Percentiles rank a stretch among this genome's conserved stretches.
These are phyloP conservation scores for Suricata suricatta DNA, from an alignment of 2,113 vertebrate species.

Conservation along the genomic window DNA sequence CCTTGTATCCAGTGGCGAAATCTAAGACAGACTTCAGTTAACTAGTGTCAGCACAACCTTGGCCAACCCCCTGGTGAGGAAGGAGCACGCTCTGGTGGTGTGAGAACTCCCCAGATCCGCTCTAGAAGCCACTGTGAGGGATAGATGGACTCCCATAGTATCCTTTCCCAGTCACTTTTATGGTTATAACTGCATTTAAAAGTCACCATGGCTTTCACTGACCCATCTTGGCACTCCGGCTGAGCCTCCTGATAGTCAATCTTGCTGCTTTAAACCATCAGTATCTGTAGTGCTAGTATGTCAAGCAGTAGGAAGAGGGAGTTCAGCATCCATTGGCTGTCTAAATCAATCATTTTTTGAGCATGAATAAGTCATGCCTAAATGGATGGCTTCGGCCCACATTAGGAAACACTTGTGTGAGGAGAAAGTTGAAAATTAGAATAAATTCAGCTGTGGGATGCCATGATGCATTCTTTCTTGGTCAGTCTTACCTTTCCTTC, in stretches of 20 bases:
- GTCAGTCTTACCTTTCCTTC: slow-evolving; percentile 31
- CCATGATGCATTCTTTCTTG: slow-evolving; percentile 41
- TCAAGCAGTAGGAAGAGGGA: neutral
- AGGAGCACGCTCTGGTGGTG: neutral
- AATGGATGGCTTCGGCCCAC: slow-evolving; percentile 44
- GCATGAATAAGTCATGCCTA: slow-evolving; percentile 36
- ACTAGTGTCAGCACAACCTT: neutral
- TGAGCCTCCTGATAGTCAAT: neutral
- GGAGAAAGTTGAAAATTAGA: slow-evolving; percentile 44
- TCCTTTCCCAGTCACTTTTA: neutral
- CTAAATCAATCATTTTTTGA: slow-evolving; percentile 58
- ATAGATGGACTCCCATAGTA: neutral
- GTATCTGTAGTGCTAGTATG: neutral
- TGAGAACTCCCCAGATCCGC: neutral
- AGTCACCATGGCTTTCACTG: slow-evolving; percentile 1
- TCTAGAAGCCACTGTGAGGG: neutral
- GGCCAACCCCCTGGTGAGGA: neutral
- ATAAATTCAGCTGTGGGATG: slow-evolving; percentile 54
- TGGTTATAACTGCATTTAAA: slow-evolving; percentile 12
- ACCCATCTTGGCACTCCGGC: neutral
- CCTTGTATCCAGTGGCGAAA: neutral
- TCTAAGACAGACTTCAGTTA: neutral
- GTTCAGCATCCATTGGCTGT: slow-evolving; percentile 31
- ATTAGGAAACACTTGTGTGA: slow-evolving; percentile 60
- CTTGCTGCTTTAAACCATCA: neutral